These are phyloP conservation scores for Heterodera carotae DNA, from an alignment of 1,140 invertebrate genomes.

Conservation along the genomic window DNA sequence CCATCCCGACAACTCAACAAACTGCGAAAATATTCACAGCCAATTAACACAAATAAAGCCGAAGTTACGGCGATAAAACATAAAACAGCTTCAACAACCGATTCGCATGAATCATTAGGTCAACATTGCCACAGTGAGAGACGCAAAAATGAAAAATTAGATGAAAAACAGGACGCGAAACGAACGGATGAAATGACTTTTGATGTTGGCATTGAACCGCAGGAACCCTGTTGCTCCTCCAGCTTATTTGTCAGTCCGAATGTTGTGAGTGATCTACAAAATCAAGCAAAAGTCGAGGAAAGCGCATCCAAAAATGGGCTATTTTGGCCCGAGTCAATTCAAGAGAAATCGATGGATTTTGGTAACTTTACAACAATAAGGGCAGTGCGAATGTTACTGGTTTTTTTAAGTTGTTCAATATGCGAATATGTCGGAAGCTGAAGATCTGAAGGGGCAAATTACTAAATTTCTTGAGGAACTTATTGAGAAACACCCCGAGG, in stretches of 20 bases:
- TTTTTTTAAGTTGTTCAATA: neutral
- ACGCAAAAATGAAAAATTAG: neutral
- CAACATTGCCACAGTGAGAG: neutral
- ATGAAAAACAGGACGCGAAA: neutral
- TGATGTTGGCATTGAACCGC: neutral
- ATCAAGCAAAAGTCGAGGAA: neutral
- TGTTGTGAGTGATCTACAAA: neutral
- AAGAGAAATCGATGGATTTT: neutral
- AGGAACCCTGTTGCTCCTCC: conserved; percentile 8
- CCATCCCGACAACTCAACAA: neutral
- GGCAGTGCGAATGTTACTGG: neutral
- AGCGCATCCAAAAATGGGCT: neutral
- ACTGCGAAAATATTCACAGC: neutral
- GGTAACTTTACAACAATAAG: neutral
- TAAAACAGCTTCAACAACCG: neutral
- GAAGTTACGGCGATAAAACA: neutral
- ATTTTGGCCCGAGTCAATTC: neutral
- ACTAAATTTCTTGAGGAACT: conserved; percentile 62
- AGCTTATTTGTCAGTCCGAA: neutral
- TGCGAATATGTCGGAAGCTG: conserved; percentile 14
- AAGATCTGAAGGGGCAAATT: conserved; percentile 60
- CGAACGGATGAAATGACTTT: neutral
- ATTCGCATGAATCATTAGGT: neutral
- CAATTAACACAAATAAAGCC: neutral
- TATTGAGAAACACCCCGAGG: conserved; percentile 64